phyloP scores from a whole-genome alignment of 2,113 vertebrate genomes.

The Spea multiplicata region DNA sequence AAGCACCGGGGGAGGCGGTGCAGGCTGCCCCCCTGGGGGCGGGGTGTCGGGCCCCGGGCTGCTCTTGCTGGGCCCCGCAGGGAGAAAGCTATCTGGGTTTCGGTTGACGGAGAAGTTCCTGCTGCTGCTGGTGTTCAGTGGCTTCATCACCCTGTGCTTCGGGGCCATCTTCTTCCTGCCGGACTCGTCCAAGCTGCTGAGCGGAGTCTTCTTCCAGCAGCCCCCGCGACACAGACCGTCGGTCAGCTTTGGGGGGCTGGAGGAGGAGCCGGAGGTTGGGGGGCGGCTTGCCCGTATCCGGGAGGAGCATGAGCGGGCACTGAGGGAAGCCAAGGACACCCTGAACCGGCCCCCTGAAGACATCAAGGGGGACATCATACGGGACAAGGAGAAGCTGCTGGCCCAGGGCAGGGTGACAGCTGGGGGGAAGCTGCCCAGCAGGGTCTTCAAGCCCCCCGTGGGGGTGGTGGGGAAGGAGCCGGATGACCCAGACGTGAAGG shows the following conservation, averaged over 20 bases:
- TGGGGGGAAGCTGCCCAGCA: constrained; percentile 67
- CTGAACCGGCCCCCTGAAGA: constrained; percentile 86
- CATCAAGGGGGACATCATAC: constrained; percentile 82
- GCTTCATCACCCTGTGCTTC: constrained; percentile 91
- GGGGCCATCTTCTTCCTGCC: constrained; percentile 94
- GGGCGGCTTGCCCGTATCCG: constrained; percentile 81
- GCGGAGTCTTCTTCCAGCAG: constrained; percentile 87
- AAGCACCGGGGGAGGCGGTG: constrained; percentile 50
- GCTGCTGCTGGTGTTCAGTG: constrained; percentile 87
- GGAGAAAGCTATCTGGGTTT: constrained; percentile 83
- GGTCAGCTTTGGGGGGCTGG: constrained; percentile 12
- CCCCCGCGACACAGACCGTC: constrained; percentile 47
- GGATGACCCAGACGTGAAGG: constrained; percentile 67
- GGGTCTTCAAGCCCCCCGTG: constrained; percentile 73
- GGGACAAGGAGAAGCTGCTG: constrained; percentile 75
- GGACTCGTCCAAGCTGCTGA: constrained; percentile 92
- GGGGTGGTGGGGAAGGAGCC: constrained; percentile 83
- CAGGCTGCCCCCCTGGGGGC: constrained; percentile 44
- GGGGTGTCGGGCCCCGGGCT: constrained; percentile 53
- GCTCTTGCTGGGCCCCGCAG: constrained; percentile 47
- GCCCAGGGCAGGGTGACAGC: constrained; percentile 63
- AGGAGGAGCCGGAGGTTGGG: constrained; percentile 59
- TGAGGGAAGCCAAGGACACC: constrained; percentile 92
- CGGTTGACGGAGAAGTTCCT: constrained; percentile 92
- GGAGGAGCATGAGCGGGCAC: constrained; percentile 89